A percentile compares a stretch with the other conserved stretches of the same genome.
These are phyloP conservation scores for Macropis europaea DNA, from an alignment of 2,888 invertebrate genomes.

Conservation along the genomic window DNA sequence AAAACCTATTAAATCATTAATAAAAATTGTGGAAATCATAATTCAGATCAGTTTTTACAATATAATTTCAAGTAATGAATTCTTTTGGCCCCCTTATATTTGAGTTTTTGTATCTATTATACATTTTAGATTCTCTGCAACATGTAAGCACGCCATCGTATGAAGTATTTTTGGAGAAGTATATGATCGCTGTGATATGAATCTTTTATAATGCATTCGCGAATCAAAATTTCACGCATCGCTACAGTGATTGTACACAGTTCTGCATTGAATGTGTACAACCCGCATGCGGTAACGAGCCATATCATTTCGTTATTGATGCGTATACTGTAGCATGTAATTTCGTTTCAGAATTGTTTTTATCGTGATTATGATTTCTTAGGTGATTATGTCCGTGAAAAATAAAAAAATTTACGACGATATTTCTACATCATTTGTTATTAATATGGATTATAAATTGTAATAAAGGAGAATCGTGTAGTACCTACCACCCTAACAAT, in stretches of 20 bases:
- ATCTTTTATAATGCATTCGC: constrained; percentile 5
- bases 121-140: too few relatives aligned
- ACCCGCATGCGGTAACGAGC: constrained; percentile 52
- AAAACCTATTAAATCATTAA: too few relatives aligned
- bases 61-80: too few relatives aligned
- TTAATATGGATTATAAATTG: too few relatives aligned
- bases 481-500: too few relatives aligned
- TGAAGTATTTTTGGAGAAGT: not conserved
- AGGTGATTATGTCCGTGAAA: not conserved
- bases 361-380: constrained; percentile 45
- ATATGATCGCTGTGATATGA: not conserved
- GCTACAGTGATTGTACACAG: constrained; percentile 37
- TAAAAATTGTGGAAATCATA: too few relatives aligned
- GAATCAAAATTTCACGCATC: constrained; percentile 51
- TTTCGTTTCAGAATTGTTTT: constrained; percentile 26
- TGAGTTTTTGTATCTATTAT: too few relatives aligned
- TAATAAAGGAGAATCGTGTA: too few relatives aligned
- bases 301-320: constrained; percentile 55
- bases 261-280: constrained; percentile 30
- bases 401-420: not conserved
- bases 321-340: constrained; percentile 37
- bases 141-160: too few relatives aligned
- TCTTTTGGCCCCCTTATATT: too few relatives aligned
- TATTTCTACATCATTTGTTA: too few relatives aligned
- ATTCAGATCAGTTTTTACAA: too few relatives aligned